Percentiles rank a stretch among this genome's conserved stretches.
Conservation (phyloP, 1,140 invertebrate genomes). For the Trialeurodes vaporariorum region DNA sequence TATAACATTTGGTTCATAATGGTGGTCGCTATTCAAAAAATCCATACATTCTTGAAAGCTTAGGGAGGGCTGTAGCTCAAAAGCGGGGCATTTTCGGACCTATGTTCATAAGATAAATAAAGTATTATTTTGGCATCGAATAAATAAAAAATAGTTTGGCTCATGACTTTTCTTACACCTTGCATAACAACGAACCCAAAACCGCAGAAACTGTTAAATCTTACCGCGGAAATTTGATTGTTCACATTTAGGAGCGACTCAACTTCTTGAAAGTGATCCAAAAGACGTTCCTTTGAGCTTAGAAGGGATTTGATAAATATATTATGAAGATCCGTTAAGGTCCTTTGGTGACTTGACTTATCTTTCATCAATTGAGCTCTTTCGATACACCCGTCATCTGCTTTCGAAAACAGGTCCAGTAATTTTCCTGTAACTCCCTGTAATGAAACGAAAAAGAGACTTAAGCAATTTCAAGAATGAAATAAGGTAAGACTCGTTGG, state of each 20-base stretch:
- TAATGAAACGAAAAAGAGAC: constrained; percentile 9
- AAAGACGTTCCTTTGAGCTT: constrained; percentile 75
- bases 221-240: constrained; percentile 61
- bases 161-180: too few relatives aligned
- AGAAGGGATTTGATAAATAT: constrained; percentile 67
- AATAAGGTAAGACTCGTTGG: not conserved
- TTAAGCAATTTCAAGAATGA: constrained; percentile 6
- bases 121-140: too few relatives aligned
- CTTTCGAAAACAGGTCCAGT: constrained; percentile 68
- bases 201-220: too few relatives aligned
- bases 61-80: too few relatives aligned
- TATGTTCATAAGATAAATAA: too few relatives aligned
- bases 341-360: constrained; percentile 70
- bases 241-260: constrained; percentile 80
- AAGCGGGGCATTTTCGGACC: too few relatives aligned
- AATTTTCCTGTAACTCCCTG: constrained; percentile 80
- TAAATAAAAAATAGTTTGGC: too few relatives aligned
- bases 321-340: constrained; percentile 69
- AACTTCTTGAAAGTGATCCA: constrained; percentile 77
- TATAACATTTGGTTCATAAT: too few relatives aligned
- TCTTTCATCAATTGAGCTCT: constrained; percentile 73
- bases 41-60: too few relatives aligned
- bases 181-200: too few relatives aligned
- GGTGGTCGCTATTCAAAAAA: too few relatives aligned
- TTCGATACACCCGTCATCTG: constrained; percentile 69